A percentile compares a stretch with the other conserved stretches of the same genome.
phyloP scores from a whole-genome alignment of 2,888 invertebrate species.

The Drosophila merina region DNA sequence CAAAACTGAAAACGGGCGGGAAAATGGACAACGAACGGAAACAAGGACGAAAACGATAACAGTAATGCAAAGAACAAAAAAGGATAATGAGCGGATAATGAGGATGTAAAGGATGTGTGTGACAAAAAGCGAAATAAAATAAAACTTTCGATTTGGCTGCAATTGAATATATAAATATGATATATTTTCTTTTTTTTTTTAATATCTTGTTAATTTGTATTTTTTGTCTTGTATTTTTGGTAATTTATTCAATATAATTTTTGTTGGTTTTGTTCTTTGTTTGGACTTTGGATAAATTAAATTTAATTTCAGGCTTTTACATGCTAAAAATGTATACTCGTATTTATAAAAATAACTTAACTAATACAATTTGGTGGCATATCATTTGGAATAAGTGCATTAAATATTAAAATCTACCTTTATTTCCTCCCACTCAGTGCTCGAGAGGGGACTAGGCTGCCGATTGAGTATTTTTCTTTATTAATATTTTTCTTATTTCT shows the following conservation, averaged over 20 bases:
- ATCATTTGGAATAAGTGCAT: constrained; percentile 72
- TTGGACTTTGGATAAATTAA: constrained; percentile 42
- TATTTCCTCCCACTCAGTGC: neutral
- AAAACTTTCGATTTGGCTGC: constrained; percentile 32
- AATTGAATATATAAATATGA: constrained; percentile 43
- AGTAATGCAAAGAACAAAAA: neutral
- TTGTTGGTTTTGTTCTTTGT: constrained; percentile 37
- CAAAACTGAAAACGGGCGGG: constrained; percentile 6
- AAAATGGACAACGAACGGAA: constrained; percentile 24
- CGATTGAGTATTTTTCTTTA: constrained; percentile 26
- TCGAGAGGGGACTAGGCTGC: constrained; percentile 13
- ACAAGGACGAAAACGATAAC: constrained; percentile 19
- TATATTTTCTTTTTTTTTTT: constrained; percentile 42
- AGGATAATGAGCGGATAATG: constrained; percentile 1
- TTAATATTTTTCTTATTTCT: neutral
- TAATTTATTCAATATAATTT: constrained; percentile 64
- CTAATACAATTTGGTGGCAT: constrained; percentile 73
- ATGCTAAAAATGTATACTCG: constrained; percentile 31
- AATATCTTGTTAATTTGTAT: neutral
- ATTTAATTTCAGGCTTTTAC: constrained; percentile 23
- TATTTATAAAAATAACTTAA: constrained; percentile 44
- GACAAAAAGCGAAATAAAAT: constrained; percentile 38
- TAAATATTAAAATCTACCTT: constrained; percentile 38
- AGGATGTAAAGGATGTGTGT: constrained; percentile 17
- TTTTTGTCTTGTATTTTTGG: constrained; percentile 39